Base-by-base conservation (phyloP, 2,888 invertebrate species). In the Cosmia pyralina region DNA sequence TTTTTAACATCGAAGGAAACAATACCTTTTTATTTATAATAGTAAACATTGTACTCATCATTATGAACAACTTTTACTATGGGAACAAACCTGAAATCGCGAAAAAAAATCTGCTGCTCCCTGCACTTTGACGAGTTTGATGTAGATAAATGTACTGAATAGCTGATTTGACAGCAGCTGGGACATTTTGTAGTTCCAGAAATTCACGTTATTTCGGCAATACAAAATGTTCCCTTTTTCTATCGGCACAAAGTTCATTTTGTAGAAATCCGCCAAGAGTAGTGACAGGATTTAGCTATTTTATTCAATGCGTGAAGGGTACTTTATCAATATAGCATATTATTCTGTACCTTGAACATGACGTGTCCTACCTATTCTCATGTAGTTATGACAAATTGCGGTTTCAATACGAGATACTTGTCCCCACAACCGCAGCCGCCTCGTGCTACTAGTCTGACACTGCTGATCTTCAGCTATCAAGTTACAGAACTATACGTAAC, bases 391-490 rank as follows among this genome's bases (percentile, higher is more conserved):
- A 64, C 22, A 6, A 41, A 53, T 52, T 72, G 82, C 63, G 71
- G 87, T 80, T 53, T 80, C 57, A 59, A 66, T 70, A 38, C 38
- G 66, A 65, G 73, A 75, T 44, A 65, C 52, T 34, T 62, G 69
- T 64, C 58, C 44, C 72, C 72, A 44, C 72, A 79, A 85, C 85
- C 87, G 77, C 85, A 79, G 68, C 46, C 15, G 69, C 55, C 84
- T 77, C 66, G 69, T 55, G 64, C 75, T 83, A 59, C 65, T 63
- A 67, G 66, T 57, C 50, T 62, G 60, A 58, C 34, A 53, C 34
- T 53, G 52, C 63, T n/a, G 74, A 65, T 66, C 66, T 53, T 66
- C 57, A 76, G 52, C 57, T 68, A 80, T 87, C 65, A 59, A 5
- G 38, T 85, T 79, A 72, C 85, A 50, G 50, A 65, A 10, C 72